phyloP scores from a whole-genome alignment of 2,888 invertebrate species.

The Ochropleura leucogaster region DNA sequence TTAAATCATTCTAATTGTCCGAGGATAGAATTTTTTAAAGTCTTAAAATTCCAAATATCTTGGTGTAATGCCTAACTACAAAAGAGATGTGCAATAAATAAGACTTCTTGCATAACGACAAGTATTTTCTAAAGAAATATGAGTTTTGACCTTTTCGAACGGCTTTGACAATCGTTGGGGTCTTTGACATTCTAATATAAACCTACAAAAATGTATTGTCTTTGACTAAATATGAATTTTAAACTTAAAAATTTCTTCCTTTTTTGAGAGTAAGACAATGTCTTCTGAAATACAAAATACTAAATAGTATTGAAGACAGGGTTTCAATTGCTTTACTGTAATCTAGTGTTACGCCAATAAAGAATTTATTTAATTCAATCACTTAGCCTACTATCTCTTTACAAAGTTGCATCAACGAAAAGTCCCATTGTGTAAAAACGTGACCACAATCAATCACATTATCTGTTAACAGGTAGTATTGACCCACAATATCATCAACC shows the following conservation, averaged over 20 bases:
- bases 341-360: not conserved
- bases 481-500: slow-evolving; percentile 56
- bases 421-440: slow-evolving; percentile 28
- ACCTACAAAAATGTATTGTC: not conserved
- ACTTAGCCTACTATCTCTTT: not conserved
- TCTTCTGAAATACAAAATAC: not conserved
- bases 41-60: not conserved
- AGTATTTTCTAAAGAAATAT: not conserved
- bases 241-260: not conserved
- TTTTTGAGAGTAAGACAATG: not conserved
- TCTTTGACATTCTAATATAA: not conserved
- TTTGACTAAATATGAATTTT: too few relatives aligned
- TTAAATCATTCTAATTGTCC: not conserved
- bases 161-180: not conserved
- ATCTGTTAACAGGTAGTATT: slow-evolving; percentile 53
- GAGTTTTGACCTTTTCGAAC: not conserved
- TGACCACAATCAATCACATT: slow-evolving; percentile 41
- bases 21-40: not conserved
- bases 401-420: slow-evolving; percentile 25
- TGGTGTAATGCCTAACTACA: too few relatives aligned
- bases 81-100: not conserved
- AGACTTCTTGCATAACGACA: not conserved
- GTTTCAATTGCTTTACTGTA: not conserved
- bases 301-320: not conserved
- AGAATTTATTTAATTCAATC: not conserved